Base-by-base conservation (phyloP, 23 tunicate genomes). In the Trididemnum clinides region DNA sequence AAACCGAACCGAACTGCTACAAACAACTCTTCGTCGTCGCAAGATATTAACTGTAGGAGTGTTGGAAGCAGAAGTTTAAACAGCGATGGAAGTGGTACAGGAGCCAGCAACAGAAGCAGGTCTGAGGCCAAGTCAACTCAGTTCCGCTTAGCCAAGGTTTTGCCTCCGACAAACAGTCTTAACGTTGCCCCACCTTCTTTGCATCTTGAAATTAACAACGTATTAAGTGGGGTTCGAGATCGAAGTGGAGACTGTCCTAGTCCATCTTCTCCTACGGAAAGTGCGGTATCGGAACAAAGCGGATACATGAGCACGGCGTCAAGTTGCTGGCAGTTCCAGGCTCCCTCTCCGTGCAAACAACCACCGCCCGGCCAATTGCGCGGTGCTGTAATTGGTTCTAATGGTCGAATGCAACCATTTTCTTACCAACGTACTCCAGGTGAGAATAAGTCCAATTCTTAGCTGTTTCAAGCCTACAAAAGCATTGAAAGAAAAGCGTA, bases 231-330 rank as follows among this genome's bases (percentile, higher is more conserved):
- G 19, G 18, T 33, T 62, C 87, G 78, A 66, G 5, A 34, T 18
- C 35, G 33, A 22, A 75, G 70, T 26, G 72, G 85, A 0, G 35
- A 71, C 26, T 70, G 15, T 86, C 80, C 90, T 33, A 64, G 78
- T 21, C 85, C 91, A 34, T 72, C 64, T 2, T 87, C 91, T 0
- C 91, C 91, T 15, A 87, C 85, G 22, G 84, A 84, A 3, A 87
- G 91, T 57, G 84, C 69, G 22, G 85, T 87, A 27, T 87, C 91
- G 18, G 91, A 87, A 28, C 85, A 87, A 31, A 87, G 91, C 62
- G 91, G 91, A 23, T 87, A 87, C 72, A 44, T 64, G 37, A 87
- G 91, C 85, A 87, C 91, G 1, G 91, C 85, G 29, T 87, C 91
- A 51, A 87, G 85, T 31, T 87, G 91, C 51, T 87, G 91, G 91